Conservation (phyloP, 2,888 invertebrate species). For the Hydraecia micacea region DNA sequence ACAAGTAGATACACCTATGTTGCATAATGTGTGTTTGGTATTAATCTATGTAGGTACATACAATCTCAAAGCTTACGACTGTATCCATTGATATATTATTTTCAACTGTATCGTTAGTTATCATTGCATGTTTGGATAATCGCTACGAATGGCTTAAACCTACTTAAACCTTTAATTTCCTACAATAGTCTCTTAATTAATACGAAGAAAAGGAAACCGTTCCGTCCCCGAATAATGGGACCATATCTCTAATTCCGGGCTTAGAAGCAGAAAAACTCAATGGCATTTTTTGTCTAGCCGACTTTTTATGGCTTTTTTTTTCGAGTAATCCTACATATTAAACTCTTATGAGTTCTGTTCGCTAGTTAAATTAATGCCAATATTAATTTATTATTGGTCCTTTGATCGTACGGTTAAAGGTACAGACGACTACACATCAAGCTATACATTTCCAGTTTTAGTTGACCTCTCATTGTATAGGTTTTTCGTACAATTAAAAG, state of each 20-base stretch:
- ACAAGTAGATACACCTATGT: neutral
- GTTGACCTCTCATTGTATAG: too few species aligned
- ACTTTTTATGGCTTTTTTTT: conserved; percentile 18
- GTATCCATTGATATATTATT: too few species aligned
- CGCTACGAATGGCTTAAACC: neutral
- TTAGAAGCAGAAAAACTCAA: conserved; percentile 18
- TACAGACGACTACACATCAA: too few species aligned
- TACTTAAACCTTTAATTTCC: conserved; percentile 11
- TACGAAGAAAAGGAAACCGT: neutral
- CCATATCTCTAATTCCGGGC: conserved; percentile 14
- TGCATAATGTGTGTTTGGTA: conserved; percentile 15
- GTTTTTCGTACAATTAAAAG: too few species aligned
- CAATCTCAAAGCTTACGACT: neutral
- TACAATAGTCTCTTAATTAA: conserved; percentile 24
- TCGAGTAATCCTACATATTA: neutral
- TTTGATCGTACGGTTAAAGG: too few species aligned
- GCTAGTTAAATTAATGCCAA: neutral
- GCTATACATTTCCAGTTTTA: too few species aligned
- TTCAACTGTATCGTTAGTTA: conserved; percentile 4
- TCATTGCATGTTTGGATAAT: conserved; percentile 3
- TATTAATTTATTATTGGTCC: neutral
- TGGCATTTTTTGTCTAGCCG: neutral
- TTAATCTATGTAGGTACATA: conserved; percentile 4
- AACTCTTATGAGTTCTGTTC: too few species aligned
- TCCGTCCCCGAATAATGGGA: conserved; percentile 7